Percentiles rank a stretch among this genome's conserved stretches.
Conservation (phyloP, 2,888 invertebrate genomes). For the Caenorhabditis sp. region DNA sequence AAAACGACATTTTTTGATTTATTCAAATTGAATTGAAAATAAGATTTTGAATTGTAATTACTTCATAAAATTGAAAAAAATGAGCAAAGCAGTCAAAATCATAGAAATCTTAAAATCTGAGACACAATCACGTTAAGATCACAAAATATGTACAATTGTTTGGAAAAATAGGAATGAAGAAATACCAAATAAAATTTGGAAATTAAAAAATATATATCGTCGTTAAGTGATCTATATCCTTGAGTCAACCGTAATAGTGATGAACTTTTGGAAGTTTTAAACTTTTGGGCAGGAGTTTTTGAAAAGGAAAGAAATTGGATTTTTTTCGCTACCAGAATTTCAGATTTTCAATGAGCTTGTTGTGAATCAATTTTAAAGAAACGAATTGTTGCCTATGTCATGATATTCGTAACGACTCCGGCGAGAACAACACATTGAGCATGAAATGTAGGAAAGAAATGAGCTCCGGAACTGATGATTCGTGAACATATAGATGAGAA, state of each 20-base stretch:
- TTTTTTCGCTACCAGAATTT: constrained; percentile 25
- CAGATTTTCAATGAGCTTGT: constrained; percentile 1
- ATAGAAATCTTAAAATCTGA: neutral
- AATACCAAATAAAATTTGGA: constrained; percentile 23
- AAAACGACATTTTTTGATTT: constrained; percentile 7
- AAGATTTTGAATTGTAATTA: constrained; percentile 8
- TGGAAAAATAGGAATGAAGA: neutral
- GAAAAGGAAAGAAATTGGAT: no score
- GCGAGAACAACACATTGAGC: constrained; percentile 64
- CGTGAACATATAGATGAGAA: constrained; percentile 91
- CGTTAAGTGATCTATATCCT: no score
- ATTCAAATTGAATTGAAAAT: neutral
- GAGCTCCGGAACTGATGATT: constrained; percentile 90
- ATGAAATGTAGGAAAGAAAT: constrained; percentile 55
- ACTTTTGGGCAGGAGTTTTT: constrained; percentile 1
- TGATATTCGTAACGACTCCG: constrained; percentile 69
- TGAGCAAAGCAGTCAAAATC: constrained; percentile 37
- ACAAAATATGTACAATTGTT: constrained; percentile 49
- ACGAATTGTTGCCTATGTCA: constrained; percentile 70
- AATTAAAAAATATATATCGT: no score
- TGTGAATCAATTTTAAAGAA: constrained; percentile 30
- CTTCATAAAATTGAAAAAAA: constrained; percentile 12
- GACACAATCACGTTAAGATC: constrained; percentile 43
- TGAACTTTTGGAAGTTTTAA: neutral
- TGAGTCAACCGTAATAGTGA: neutral